Evolutionary conservation across 2,888 invertebrate species (phyloP).

Genomic region (Dendrolimus pini): DNA sequence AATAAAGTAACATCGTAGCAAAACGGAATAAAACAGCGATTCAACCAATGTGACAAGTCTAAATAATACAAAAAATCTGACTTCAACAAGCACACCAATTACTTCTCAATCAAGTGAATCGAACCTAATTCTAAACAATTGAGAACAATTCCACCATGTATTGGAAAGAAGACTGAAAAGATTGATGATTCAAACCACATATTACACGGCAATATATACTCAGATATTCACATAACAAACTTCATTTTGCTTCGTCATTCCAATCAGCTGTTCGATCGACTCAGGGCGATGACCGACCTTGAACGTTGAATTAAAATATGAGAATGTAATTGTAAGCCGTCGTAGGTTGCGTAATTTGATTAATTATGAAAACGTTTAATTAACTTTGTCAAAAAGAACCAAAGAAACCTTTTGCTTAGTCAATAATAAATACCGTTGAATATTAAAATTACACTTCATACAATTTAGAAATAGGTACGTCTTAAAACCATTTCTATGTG

Average conservation of each 20-base stretch:
- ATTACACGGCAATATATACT: neutral
- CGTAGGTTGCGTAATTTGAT: neutral
- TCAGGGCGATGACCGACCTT: neutral
- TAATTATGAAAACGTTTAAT: neutral
- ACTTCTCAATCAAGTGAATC: neutral
- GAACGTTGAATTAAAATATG: neutral
- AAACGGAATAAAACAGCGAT: no score
- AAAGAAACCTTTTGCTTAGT: no score
- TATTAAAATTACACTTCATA: no score
- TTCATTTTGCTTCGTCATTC: neutral
- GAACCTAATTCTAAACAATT: neutral
- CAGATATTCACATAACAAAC: neutral
- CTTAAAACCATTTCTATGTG: no score
- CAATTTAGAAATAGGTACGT: no score
- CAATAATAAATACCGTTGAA: no score
- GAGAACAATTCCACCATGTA: neutral
- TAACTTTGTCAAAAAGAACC: no score
- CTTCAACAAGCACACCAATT: neutral
- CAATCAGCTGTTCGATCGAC: neutral
- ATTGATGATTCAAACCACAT: neutral
- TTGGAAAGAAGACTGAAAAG: neutral
- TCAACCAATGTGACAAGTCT: no score
- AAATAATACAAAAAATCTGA: neutral
- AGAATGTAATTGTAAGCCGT: neutral
- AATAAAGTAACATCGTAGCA: no score